A percentile compares a stretch with the other conserved stretches of the same genome.
phyloP scores from a whole-genome alignment of 2,113 vertebrate genomes.

The Corythaixoides concolor region DNA sequence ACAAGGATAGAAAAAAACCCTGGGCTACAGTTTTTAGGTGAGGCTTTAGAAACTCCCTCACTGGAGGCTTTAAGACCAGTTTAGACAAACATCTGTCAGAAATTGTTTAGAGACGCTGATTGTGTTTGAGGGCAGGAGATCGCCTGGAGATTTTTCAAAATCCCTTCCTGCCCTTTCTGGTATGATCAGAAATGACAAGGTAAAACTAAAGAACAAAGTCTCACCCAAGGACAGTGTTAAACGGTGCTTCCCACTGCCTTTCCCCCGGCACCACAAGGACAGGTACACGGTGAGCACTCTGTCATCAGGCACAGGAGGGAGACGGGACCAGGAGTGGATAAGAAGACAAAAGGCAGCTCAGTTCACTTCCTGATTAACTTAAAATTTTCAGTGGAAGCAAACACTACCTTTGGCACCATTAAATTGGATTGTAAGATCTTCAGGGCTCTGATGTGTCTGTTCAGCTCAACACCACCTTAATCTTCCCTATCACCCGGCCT shows the following conservation, averaged over 20 bases:
- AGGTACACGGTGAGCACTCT: neutral
- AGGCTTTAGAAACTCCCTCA: neutral
- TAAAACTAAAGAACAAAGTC: neutral
- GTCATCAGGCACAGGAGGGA: neutral
- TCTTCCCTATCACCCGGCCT: neutral
- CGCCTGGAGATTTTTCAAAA: neutral
- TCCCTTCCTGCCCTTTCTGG: neutral
- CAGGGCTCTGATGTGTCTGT: neutral
- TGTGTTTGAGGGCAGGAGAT: neutral
- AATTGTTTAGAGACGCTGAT: neutral
- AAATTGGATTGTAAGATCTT: neutral
- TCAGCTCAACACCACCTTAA: neutral
- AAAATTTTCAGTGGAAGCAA: neutral
- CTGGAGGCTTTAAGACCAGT: neutral
- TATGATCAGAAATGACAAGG: neutral
- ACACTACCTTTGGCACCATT: neutral
- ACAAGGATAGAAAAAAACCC: neutral
- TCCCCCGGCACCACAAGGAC: neutral
- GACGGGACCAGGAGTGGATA: neutral
- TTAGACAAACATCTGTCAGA: neutral
- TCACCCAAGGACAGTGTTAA: neutral
- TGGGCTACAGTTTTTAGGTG: neutral
- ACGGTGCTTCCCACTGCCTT: neutral
- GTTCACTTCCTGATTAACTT: neutral
- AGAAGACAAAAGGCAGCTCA: neutral